Percentiles rank a stretch among this genome's conserved stretches.
These are phyloP conservation scores for Phacellophora camtschatica DNA, from an alignment of 30 jellyfish, hydroid and myxozoan species.

Conservation along the genomic window DNA sequence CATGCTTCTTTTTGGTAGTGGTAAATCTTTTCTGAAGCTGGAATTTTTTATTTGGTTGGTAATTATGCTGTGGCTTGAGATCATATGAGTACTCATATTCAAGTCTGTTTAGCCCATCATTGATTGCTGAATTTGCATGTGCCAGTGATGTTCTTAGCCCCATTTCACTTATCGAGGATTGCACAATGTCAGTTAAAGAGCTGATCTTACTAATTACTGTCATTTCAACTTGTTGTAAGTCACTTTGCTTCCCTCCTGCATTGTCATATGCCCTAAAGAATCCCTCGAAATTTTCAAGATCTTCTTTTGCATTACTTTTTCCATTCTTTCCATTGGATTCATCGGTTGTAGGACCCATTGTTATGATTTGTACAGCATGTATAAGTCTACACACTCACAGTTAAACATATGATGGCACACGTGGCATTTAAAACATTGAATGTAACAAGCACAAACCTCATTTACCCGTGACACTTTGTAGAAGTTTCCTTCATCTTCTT, in stretches of 20 bases:
- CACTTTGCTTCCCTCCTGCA: neutral
- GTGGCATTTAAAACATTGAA: neutral
- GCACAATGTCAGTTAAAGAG: neutral
- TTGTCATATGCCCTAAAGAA: neutral
- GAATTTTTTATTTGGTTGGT: neutral
- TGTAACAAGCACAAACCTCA: neutral
- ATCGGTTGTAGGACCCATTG: neutral
- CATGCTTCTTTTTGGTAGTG: neutral
- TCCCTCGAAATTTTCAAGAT: neutral
- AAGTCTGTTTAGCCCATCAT: neutral
- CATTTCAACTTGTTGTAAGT: neutral
- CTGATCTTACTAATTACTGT: neutral
- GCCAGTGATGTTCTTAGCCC: neutral
- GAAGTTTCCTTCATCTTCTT: neutral
- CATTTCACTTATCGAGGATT: neutral
- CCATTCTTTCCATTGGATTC: neutral
- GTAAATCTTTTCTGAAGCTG: neutral
- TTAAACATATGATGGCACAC: constrained; percentile 12
- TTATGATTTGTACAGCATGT: neutral
- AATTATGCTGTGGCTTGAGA: neutral
- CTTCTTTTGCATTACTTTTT: neutral
- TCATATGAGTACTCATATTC: neutral
- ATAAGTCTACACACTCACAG: constrained; percentile 16
- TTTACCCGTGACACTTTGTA: neutral
- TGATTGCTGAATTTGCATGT: constrained; percentile 1